Base-by-base conservation (phyloP, 2,113 vertebrate genomes). In the Gila orcuttii region DNA sequence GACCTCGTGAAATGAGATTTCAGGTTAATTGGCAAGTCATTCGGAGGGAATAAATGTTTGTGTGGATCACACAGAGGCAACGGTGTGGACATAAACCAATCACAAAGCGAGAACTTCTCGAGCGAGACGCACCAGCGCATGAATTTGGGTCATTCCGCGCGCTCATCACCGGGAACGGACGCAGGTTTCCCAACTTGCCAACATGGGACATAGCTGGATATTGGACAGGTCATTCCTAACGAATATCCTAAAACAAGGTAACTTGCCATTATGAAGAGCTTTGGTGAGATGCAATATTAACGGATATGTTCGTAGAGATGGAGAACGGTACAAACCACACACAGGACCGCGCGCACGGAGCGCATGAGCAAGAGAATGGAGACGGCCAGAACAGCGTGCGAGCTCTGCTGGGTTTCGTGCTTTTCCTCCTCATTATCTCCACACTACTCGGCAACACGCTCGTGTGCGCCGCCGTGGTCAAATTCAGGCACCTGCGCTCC, bases 401-500 rank as follows among this genome's bases (percentile, higher is more conserved):
- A 82, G 94, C 91, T 0, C 90, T 96, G 23, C 88, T 94, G 0
- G 96, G 95, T 5, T 95, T 94, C 88, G 86, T 95, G 47, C 93
- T 96, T 17, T 94, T 92, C 0, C 86, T 95, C 17, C 93, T 96
- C 77, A 96, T 96, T 85, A 89, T 96, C 80, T 92, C 95, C 89
- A 96, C 94, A 21, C 90, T 96, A 85, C 89, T 92, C 77, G 96
- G 95, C 55, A 96, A 96, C 55, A 91, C 90, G 0, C 92, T 96
- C 3, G 95, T 96, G 57, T 96, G 96, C 85, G 93, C 92, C 3
- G 94, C 94, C 7, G 94, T 95, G 52, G 90, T 95, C 21, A 89
- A 93, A 82, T 91, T 96, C 89, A 92, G 92, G 7, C 95, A 95
- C 91, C 92, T 96, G 86, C 91, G 93, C 6, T 92, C 94, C 87